Conservation (phyloP, 2,113 vertebrate species). For the Hippocampus abdominalis region DNA sequence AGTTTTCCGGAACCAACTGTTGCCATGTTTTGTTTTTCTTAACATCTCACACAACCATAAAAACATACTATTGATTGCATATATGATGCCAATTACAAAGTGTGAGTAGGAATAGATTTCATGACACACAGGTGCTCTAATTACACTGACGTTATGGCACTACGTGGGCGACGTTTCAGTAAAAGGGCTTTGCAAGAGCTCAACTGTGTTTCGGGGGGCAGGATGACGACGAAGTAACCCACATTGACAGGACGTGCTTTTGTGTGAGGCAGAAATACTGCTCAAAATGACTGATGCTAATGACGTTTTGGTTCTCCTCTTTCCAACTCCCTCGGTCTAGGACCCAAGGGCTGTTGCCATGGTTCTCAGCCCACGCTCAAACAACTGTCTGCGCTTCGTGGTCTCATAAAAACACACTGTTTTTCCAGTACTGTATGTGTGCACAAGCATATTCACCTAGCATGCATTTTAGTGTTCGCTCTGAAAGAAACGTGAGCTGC, state of each 20-base stretch:
- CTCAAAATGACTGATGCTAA: slow-evolving; percentile 38
- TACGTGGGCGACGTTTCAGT: slow-evolving; percentile 23
- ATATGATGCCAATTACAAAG: background rate
- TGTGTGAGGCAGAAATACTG: background rate
- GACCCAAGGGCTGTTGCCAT: slow-evolving; percentile 59
- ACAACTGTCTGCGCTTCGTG: slow-evolving; percentile 61
- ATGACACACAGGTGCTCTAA: slow-evolving; percentile 10
- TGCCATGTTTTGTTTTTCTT: background rate
- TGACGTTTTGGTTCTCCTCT: slow-evolving; percentile 21
- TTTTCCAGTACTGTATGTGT: slow-evolving; percentile 29
- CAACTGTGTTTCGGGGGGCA: background rate
- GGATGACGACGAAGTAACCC: background rate
- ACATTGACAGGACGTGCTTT: background rate
- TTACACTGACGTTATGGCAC: slow-evolving; percentile 8
- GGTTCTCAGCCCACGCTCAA: slow-evolving; percentile 64
- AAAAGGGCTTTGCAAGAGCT: slow-evolving; percentile 1
- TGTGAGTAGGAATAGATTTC: background rate
- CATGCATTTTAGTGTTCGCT: slow-evolving; percentile 22
- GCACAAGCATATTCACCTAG: slow-evolving; percentile 10
- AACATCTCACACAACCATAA: background rate
- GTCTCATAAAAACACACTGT: slow-evolving; percentile 54
- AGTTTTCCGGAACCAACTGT: background rate
- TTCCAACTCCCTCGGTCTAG: slow-evolving; percentile 28
- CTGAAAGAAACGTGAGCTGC: slow-evolving; percentile 47
- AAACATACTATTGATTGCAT: background rate